Base-by-base conservation (phyloP, 2,888 invertebrate genomes). In the Onchidella celtica region DNA sequence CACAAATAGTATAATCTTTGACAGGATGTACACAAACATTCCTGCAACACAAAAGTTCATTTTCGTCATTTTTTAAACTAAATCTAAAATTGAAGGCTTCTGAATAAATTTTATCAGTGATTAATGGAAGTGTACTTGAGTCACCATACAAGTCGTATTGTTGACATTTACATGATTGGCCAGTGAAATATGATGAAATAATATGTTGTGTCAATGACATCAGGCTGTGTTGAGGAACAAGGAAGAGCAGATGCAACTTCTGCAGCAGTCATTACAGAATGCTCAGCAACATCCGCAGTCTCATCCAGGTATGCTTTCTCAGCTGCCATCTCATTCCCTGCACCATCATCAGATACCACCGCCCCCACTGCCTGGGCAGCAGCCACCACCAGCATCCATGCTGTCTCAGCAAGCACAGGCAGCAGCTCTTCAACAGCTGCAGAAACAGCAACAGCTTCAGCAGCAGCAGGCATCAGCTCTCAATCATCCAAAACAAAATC, bases 361-460 rank as follows among this genome's bases (percentile, higher is more conserved):
- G 68, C 79, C 75, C 38, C 65, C 84, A 55, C 85, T 79, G 87
- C 94, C 94, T 90, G 96, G 55, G 47, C 66, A n/a, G 6, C 75
- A 77, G 29, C 55, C n/a, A n/a, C 80, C 63, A 55, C 83, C 79
- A 66, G 63, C 80, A 27, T 59, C 59, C 14, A 29, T 85, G 38
- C 70, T 69, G 17, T 21, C 74, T n/a, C 32, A 55, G 36, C 81
- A 83, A 65, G 81, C 84, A 21, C 81, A 84, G 40, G 29, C 84
- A 2, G 78, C 59, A 38, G 38, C 74, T 29, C 11, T 14, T 32
- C 3, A 9, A 34, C 85, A 72, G 24, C 74, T 57, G 11, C 72
- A 77, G 21, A 66, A 70, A 47, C 87, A 93, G 93, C 85, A 84
- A 66, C 85, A 70, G 36, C 74, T 70, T 27, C 63, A 36, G 6